phyloP scores from a whole-genome alignment of 1,140 invertebrate genomes.

The Hycleus phaleratus region DNA sequence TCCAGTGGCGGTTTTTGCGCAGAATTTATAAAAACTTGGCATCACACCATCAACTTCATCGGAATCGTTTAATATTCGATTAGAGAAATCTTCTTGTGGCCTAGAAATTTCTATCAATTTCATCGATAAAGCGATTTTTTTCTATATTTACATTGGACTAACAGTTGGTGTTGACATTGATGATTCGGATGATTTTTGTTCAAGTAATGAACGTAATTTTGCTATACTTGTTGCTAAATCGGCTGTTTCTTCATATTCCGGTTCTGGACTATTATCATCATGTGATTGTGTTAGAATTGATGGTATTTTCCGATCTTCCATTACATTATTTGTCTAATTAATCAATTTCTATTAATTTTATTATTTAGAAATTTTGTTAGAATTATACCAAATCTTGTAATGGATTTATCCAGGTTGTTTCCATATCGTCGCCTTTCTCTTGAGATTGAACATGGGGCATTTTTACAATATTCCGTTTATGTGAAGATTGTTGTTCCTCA shows the following conservation, averaged over 20 bases:
- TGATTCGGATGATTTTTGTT: slow-evolving; percentile 51
- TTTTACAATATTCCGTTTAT: slow-evolving; percentile 1
- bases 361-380: no score
- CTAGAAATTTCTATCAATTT: slow-evolving; percentile 11
- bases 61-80: slow-evolving; percentile 11
- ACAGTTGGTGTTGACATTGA: slow-evolving; percentile 35
- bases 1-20: slow-evolving; percentile 37
- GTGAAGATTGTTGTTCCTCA: not conserved
- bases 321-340: no score
- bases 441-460: not conserved
- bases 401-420: slow-evolving; percentile 7
- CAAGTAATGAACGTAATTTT: slow-evolving; percentile 57
- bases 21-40: slow-evolving; percentile 38
- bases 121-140: no score
- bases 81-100: slow-evolving; percentile 27
- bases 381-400: not conserved
- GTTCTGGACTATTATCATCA: slow-evolving; percentile 45
- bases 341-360: no score
- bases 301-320: not conserved
- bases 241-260: slow-evolving; percentile 62
- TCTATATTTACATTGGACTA: slow-evolving; percentile 34
- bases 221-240: slow-evolving; percentile 66
- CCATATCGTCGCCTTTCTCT: slow-evolving; percentile 3
- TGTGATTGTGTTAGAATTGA: not conserved
- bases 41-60: slow-evolving; percentile 34